Evolutionary conservation across 2,888 invertebrate genomes (phyloP).

Genomic region (Xylocampa areola): DNA sequence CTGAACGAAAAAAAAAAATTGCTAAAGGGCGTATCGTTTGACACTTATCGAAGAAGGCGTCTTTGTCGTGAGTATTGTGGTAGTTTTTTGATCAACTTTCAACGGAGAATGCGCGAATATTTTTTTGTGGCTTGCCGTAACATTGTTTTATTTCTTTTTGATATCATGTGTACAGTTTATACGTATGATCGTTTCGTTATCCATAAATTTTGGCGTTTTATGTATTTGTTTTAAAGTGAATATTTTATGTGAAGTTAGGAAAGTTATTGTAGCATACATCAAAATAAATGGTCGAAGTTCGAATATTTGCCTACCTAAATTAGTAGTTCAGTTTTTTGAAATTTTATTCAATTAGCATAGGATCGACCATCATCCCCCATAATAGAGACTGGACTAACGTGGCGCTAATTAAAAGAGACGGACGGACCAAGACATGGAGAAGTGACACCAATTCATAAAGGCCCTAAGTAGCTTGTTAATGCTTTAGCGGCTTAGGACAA

Average conservation of each 20-base stretch:
- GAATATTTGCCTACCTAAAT: too few relatives aligned
- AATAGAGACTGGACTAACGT: too few relatives aligned
- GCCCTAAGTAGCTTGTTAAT: too few relatives aligned
- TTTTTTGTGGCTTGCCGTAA: slow-evolving; percentile 27
- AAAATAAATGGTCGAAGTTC: too few relatives aligned
- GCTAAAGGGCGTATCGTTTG: slow-evolving; percentile 67
- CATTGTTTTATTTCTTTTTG: slow-evolving; percentile 11
- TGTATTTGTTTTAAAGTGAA: slow-evolving; percentile 16
- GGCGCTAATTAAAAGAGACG: too few relatives aligned
- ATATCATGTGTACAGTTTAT: neutral
- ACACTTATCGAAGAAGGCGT: slow-evolving; percentile 70
- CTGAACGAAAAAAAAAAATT: slow-evolving; percentile 56
- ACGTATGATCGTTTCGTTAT: slow-evolving; percentile 7
- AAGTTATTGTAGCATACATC: slow-evolving; percentile 26
- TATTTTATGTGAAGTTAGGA: slow-evolving; percentile 26
- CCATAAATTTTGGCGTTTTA: slow-evolving; percentile 18
- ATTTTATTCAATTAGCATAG: too few relatives aligned
- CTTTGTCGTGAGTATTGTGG: slow-evolving; percentile 58
- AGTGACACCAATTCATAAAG: too few relatives aligned
- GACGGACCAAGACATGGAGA: too few relatives aligned
- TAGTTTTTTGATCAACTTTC: slow-evolving; percentile 59
- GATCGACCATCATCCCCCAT: too few relatives aligned
- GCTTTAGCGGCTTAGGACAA: too few relatives aligned
- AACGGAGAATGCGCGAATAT: slow-evolving; percentile 37
- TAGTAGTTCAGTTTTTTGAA: too few relatives aligned